These are phyloP conservation scores for Emesis furor DNA, from an alignment of 2,888 invertebrate species.

Conservation along the genomic window DNA sequence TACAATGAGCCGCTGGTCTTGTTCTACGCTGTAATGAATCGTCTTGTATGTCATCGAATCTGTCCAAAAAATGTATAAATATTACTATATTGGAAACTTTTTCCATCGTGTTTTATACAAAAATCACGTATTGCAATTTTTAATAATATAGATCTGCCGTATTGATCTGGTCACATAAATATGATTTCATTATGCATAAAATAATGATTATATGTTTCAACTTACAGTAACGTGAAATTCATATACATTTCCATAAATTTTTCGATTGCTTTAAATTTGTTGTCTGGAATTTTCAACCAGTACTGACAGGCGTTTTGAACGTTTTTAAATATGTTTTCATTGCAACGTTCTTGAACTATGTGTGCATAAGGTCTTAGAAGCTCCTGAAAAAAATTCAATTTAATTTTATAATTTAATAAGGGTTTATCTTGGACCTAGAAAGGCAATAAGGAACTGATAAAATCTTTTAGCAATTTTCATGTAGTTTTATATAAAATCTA, in stretches of 20 bases:
- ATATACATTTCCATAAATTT: background rate
- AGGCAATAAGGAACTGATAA: too few species aligned
- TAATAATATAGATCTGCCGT: too few species aligned
- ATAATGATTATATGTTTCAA: too few species aligned
- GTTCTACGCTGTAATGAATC: constrained; percentile 10
- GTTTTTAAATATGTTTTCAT: background rate
- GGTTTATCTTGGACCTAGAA: too few species aligned
- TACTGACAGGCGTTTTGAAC: background rate
- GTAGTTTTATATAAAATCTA: too few species aligned
- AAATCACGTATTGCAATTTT: too few species aligned
- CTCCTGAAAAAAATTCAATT: background rate
- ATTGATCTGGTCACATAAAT: too few species aligned
- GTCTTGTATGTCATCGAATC: constrained; percentile 4
- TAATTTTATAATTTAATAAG: background rate
- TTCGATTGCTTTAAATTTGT: background rate
- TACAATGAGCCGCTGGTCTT: background rate
- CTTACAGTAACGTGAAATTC: background rate
- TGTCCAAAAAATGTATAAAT: background rate
- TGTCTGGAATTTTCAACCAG: constrained; percentile 1
- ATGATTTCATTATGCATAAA: too few species aligned
- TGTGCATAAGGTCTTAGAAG: background rate
- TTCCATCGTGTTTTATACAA: too few species aligned
- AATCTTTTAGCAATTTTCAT: too few species aligned
- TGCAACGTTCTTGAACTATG: background rate
- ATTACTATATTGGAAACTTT: too few species aligned